A percentile compares a stretch with the other conserved stretches of the same genome.
These are phyloP conservation scores for Neodiprion fabricii DNA, from an alignment of 1,140 invertebrate species.

Conservation along the genomic window DNA sequence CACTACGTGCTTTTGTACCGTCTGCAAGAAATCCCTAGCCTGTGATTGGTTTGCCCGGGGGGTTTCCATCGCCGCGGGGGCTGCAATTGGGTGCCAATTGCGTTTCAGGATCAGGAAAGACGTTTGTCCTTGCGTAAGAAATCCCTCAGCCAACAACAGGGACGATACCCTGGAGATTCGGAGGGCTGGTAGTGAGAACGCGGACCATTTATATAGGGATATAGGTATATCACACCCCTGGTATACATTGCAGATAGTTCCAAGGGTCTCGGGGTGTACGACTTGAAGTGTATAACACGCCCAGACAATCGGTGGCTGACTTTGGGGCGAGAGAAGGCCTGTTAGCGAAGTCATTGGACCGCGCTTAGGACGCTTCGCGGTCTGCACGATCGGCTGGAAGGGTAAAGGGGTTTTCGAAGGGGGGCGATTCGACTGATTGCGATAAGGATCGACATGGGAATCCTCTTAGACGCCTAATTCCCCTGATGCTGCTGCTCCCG, in stretches of 20 bases:
- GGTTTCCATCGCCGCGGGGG: neutral
- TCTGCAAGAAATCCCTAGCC: no score
- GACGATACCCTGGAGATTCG: neutral
- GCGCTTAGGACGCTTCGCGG: neutral
- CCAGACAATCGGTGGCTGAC: neutral
- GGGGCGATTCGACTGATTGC: neutral
- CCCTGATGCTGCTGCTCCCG: neutral
- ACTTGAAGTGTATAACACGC: neutral
- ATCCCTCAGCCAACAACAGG: neutral
- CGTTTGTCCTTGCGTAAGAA: neutral
- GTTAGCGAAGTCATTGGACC: neutral
- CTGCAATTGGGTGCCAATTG: neutral
- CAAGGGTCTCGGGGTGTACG: no score
- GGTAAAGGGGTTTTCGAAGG: neutral
- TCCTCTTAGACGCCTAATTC: conserved; percentile 15
- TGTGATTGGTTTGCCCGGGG: neutral
- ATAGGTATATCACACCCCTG: neutral
- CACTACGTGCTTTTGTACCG: no score
- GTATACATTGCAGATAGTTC: neutral
- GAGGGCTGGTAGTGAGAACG: neutral
- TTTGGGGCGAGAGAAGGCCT: neutral
- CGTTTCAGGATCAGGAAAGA: neutral
- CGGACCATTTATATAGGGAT: neutral
- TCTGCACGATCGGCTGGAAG: neutral
- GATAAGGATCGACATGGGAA: conserved; percentile 14